phyloP scores from a whole-genome alignment of 2,888 invertebrate species.

The Sphaerophoria rueppellii region DNA sequence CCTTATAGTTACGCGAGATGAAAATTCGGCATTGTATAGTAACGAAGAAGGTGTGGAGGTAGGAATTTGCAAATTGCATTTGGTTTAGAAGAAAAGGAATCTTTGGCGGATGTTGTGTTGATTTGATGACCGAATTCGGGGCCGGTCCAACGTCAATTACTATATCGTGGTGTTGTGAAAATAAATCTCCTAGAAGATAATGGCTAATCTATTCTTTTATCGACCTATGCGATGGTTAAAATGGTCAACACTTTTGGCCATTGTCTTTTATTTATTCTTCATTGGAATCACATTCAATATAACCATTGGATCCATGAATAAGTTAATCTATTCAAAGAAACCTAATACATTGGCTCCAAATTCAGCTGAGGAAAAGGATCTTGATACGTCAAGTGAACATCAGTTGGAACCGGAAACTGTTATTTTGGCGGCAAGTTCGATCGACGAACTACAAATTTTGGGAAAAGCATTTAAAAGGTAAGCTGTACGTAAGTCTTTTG shows the following conservation, averaged over 20 bases:
- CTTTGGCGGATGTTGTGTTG: conserved; percentile 48
- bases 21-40: conserved; percentile 29
- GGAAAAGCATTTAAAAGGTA: conserved; percentile 83
- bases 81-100: conserved; percentile 23
- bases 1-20: conserved; percentile 45
- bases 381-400: conserved; percentile 47
- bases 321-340: conserved; percentile 59
- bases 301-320: conserved; percentile 78
- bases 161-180: neutral
- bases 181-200: conserved; percentile 17
- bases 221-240: conserved; percentile 78
- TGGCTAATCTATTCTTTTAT: conserved; percentile 54
- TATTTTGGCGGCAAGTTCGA: conserved; percentile 83
- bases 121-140: conserved; percentile 57
- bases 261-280: conserved; percentile 84
- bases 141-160: neutral
- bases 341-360: conserved; percentile 26
- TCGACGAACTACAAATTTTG: conserved; percentile 81
- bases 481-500: conserved; percentile 35
- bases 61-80: conserved; percentile 48
- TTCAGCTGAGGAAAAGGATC: conserved; percentile 26
- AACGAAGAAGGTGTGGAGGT: conserved; percentile 37
- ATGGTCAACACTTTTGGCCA: conserved; percentile 84
- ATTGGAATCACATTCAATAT: conserved; percentile 83
- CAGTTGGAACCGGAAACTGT: conserved; percentile 82